Evolutionary conservation across 2,113 vertebrate species (phyloP), one percentile per base, ranked within the genome.

Genomic region (Myxocyprinus asiaticus): DNA sequence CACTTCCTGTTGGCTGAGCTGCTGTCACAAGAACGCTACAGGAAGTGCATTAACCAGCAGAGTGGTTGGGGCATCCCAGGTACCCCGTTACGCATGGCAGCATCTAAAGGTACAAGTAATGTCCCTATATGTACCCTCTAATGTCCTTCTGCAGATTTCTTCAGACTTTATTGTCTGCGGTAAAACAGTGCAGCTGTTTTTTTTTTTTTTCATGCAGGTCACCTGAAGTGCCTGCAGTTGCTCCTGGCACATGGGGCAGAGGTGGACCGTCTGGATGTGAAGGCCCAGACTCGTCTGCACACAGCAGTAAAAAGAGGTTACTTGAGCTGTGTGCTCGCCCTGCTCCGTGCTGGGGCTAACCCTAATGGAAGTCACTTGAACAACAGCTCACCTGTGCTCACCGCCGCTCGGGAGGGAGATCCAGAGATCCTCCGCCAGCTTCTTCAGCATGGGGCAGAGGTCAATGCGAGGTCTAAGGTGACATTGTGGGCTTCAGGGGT

Each of bases 231-330:
- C 77, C 73, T 98, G 79, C 88, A 91, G 86, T 67, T 96, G 76
- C 89, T 99, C 65, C 66, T 99, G 86, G 91, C 92, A 5, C 94
- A 96, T 0, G 96, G 95, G 0, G 96, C 97, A 0, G 93, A 96
- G 56, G 94, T 98, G 3, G 97, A 99, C 89, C 90, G 93, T 81
- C 89, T 97, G 82, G 96, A 99, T 0, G 93, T 96, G 79, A 99
- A 99, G 85, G 97, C 97, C 3, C 96, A 99, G 90, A 99, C 96
- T 0, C 96, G 96, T 0, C 92, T 99, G 71, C 98, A 98, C 83
- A 93, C 93, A 0, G 96, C 97, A 0, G 96, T 98, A 55, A 96
- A 92, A 65, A 94, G 95, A 0, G 96, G 95, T 56, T 95, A 99
- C 88, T 83, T 91, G 44, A 94, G 94, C 55, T 98, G 97, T 0